Evolutionary conservation across 2,888 invertebrate genomes (phyloP).

Genomic region (Pammene fasciana): DNA sequence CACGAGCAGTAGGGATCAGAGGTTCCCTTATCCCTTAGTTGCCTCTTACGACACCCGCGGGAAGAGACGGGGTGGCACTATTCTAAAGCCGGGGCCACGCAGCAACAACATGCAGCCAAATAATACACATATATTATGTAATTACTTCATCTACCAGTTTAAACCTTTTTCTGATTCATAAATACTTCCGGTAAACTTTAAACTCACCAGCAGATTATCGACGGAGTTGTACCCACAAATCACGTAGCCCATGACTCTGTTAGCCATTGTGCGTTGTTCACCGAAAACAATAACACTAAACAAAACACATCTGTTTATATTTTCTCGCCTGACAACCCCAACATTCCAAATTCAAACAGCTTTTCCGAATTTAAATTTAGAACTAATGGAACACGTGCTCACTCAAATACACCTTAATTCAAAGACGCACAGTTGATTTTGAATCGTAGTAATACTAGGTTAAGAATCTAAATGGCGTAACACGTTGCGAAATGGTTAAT

Average conservation of each 20-base stretch:
- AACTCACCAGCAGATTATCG: constrained; percentile 82
- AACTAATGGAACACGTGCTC: constrained; percentile 36
- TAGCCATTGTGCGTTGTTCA: constrained; percentile 66
- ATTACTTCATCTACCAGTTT: background rate
- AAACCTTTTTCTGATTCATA: background rate
- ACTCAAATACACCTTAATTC: constrained; percentile 28
- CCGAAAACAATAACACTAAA: constrained; percentile 45
- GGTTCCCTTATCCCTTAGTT: too few relatives aligned
- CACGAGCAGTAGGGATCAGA: too few relatives aligned
- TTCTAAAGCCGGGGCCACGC: too few relatives aligned
- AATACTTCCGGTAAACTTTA: background rate
- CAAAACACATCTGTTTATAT: constrained; percentile 46
- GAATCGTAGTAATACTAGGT: constrained; percentile 1
- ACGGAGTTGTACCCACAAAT: constrained; percentile 85
- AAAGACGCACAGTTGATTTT: constrained; percentile 14
- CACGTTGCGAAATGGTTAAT: constrained; percentile 45
- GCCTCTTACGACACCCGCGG: too few relatives aligned
- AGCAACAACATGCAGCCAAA: too few relatives aligned
- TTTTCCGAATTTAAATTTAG: constrained; percentile 39
- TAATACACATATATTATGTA: too few relatives aligned
- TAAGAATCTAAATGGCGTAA: constrained; percentile 33
- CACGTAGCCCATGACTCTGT: constrained; percentile 82
- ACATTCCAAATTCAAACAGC: constrained; percentile 28
- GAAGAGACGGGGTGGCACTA: too few relatives aligned
- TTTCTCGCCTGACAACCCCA: constrained; percentile 23